Conservation (phyloP, 1,140 invertebrate species). For the Vollenhovia emeryi region DNA sequence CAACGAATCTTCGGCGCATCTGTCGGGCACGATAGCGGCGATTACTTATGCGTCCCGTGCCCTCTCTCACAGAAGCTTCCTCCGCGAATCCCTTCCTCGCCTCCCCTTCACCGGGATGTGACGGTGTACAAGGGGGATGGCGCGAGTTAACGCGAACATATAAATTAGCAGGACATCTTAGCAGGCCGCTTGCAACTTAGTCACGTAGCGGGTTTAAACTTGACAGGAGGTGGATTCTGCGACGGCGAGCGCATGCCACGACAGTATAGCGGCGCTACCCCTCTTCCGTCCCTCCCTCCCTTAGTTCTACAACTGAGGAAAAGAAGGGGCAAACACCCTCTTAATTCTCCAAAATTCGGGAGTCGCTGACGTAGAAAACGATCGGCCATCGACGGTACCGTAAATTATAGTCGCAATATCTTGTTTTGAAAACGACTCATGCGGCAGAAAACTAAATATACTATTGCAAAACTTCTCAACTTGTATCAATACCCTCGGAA, state of each 20-base stretch:
- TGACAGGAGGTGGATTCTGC: conserved; percentile 82
- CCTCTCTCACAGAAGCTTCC: conserved; percentile 82
- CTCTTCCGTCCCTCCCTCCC: conserved; percentile 58
- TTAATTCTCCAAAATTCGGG: conserved; percentile 33
- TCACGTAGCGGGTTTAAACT: conserved; percentile 85
- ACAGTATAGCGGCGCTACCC: conserved; percentile 41
- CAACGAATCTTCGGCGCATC: conserved; percentile 82
- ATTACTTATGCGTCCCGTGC: conserved; percentile 84
- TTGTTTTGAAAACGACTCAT: neutral
- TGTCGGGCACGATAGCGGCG: conserved; percentile 80
- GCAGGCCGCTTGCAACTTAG: conserved; percentile 85
- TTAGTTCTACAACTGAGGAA: conserved; percentile 59
- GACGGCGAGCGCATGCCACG: conserved; percentile 52
- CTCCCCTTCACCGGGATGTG: conserved; percentile 43
- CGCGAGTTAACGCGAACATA: conserved; percentile 85
- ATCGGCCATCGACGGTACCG: neutral
- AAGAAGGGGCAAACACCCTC: conserved; percentile 23
- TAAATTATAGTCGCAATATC: conserved; percentile 9
- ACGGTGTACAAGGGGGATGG: conserved; percentile 71
- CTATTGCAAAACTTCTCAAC: neutral
- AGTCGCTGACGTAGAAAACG: conserved; percentile 25
- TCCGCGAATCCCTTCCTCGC: conserved; percentile 62
- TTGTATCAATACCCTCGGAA: neutral
- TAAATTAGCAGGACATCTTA: conserved; percentile 86
- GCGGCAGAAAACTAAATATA: neutral